Conservation (phyloP, 2,113 vertebrate genomes). For the Podarcis muralis region DNA sequence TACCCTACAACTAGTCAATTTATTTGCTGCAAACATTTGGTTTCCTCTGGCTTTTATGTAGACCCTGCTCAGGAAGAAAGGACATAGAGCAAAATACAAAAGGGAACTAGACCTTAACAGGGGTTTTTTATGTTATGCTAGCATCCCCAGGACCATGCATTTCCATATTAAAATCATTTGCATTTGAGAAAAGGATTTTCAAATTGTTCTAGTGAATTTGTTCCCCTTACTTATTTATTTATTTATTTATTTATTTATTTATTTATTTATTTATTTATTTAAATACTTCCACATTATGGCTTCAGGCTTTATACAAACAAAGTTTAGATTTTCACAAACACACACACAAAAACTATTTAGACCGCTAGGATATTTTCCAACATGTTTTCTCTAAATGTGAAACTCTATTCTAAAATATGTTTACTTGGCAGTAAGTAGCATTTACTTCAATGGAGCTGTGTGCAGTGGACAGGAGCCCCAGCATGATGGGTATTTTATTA, state of each 20-base stretch:
- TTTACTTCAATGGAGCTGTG: neutral
- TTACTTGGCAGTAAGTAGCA: neutral
- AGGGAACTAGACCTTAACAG: neutral
- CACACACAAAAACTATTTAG: fast-evolving
- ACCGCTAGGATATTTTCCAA: neutral
- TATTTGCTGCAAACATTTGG: slow-evolving; percentile 59
- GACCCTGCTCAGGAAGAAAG: neutral
- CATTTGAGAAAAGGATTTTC: neutral
- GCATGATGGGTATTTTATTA: neutral
- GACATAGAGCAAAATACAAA: neutral
- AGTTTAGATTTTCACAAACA: neutral
- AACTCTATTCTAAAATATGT: neutral
- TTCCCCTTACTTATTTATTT: neutral
- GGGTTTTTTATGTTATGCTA: neutral
- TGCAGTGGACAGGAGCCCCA: neutral
- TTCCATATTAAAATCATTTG: neutral
- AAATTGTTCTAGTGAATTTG: neutral
- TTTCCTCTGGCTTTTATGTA: slow-evolving; percentile 52
- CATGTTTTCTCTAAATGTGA: neutral
- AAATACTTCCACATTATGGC: fast-evolving
- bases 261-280: neutral
- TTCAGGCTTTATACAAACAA: neutral
- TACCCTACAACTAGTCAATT: slow-evolving; percentile 29
- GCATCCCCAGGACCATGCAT: neutral
- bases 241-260: neutral